These are phyloP conservation scores for Drosophila subpulchrella DNA, from an alignment of 1,140 invertebrate species.

Conservation along the genomic window DNA sequence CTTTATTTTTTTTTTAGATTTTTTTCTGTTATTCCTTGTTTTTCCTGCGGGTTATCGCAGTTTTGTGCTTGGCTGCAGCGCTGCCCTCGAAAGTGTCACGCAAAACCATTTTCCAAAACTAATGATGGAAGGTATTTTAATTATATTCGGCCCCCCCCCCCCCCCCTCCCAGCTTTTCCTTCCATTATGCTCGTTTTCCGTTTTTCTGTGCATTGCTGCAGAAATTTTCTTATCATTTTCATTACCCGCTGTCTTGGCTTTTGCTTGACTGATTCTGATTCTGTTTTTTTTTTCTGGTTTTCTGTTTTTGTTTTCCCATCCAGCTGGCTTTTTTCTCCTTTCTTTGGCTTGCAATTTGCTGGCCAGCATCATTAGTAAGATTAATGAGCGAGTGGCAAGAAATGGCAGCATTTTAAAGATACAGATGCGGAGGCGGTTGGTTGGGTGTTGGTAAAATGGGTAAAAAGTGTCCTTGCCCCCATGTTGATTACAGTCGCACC, in stretches of 20 bases:
- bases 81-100: constrained; percentile 74
- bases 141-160: constrained; percentile 56
- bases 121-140: constrained; percentile 84
- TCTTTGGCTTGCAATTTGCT: constrained; percentile 70
- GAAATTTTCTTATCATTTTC: constrained; percentile 84
- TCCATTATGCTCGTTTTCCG: constrained; percentile 31
- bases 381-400: constrained; percentile 62
- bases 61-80: constrained; percentile 73
- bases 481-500: constrained; percentile 80
- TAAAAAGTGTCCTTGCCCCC: constrained; percentile 70
- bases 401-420: constrained; percentile 56
- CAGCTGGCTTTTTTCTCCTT: constrained; percentile 45
- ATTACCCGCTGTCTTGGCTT: constrained; percentile 75
- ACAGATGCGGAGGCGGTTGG: constrained; percentile 8
- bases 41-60: constrained; percentile 71
- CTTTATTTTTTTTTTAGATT: neutral
- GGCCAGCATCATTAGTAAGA: constrained; percentile 78
- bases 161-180: neutral
- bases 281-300: constrained; percentile 10
- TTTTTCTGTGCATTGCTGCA: constrained; percentile 75
- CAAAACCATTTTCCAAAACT: constrained; percentile 70
- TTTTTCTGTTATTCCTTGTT: constrained; percentile 29
- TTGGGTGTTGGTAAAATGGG: neutral
- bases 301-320: constrained; percentile 43
- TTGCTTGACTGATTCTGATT: constrained; percentile 78